phyloP scores from a whole-genome alignment of 2,797 vertebrate species.

The Potorous gilbertii region DNA sequence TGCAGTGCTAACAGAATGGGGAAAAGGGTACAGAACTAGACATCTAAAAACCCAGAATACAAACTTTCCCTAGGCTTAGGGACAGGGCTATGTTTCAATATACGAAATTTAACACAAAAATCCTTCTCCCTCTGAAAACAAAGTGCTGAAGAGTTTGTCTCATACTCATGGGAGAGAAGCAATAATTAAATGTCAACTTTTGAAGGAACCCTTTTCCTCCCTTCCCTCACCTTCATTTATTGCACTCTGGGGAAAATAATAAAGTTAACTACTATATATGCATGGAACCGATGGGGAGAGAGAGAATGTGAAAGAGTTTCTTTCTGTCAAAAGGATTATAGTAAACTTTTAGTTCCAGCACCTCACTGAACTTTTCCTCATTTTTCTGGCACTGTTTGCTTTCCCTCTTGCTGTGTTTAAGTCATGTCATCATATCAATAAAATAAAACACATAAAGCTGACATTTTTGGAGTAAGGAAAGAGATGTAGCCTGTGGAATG shows the following conservation, averaged over 20 bases:
- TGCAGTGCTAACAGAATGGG: background rate
- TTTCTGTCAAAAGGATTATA: constrained; percentile 2
- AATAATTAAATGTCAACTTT: constrained; percentile 40
- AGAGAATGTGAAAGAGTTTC: constrained; percentile 24
- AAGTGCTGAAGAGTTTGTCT: constrained; percentile 9
- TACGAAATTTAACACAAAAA: constrained; percentile 53
- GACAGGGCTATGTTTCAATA: constrained; percentile 18
- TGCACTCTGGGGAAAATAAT: constrained; percentile 17
- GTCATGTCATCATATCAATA: constrained; percentile 44
- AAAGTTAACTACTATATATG: background rate
- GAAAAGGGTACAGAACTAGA: background rate
- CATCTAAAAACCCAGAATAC: background rate
- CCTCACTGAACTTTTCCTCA: background rate
- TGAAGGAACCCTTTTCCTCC: constrained; percentile 10
- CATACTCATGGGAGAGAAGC: background rate
- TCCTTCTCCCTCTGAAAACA: constrained; percentile 42
- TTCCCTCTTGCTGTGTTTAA: constrained; percentile 22
- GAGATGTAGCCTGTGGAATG: background rate
- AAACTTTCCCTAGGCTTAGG: background rate
- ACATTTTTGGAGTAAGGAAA: constrained; percentile 44
- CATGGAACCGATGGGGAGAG: background rate
- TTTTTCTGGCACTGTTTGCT: background rate
- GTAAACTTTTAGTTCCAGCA: constrained; percentile 13
- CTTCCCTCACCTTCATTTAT: background rate
- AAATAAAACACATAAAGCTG: constrained; percentile 29